Conservation (phyloP, 2,797 vertebrate species). For the Molossus alvarezi region DNA sequence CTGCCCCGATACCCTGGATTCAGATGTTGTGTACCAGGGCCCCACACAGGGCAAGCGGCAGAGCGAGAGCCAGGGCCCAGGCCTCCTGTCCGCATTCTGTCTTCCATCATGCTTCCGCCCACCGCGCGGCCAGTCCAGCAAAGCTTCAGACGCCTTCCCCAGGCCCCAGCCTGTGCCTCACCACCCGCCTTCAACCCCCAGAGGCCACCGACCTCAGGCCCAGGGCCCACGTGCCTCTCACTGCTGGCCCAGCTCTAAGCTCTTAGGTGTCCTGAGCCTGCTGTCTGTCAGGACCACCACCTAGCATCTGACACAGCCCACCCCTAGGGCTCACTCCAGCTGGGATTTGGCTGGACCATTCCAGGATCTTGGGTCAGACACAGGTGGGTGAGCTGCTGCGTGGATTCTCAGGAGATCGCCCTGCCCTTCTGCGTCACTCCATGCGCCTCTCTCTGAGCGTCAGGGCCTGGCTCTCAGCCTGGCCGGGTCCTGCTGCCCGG, state of each 20-base stretch:
- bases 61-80: constrained; percentile 62
- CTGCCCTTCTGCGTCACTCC: constrained; percentile 38
- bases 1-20: constrained; percentile 16
- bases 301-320: not conserved
- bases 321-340: constrained; percentile 6
- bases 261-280: not conserved
- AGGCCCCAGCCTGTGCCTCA: constrained; percentile 37
- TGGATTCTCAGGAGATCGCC: not conserved
- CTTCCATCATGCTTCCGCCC: constrained; percentile 30
- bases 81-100: not conserved
- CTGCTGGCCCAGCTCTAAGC: not conserved
- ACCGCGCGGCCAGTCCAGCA: not conserved
- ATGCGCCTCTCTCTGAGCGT: constrained; percentile 32
- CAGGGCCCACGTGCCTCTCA: not conserved
- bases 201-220: constrained; percentile 1
- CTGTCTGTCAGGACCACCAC: not conserved
- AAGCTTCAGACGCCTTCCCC: constrained; percentile 59
- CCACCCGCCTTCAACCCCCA: constrained; percentile 54
- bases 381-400: constrained; percentile 61
- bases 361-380: constrained; percentile 69
- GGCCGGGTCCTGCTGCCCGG: constrained; percentile 21
- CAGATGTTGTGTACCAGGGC: constrained; percentile 57
- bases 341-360: constrained; percentile 64
- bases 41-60: constrained; percentile 61
- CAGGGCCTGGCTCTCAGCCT: constrained; percentile 37